phyloP scores from a whole-genome alignment of 2,113 vertebrate genomes.

The Narcine bancroftii region DNA sequence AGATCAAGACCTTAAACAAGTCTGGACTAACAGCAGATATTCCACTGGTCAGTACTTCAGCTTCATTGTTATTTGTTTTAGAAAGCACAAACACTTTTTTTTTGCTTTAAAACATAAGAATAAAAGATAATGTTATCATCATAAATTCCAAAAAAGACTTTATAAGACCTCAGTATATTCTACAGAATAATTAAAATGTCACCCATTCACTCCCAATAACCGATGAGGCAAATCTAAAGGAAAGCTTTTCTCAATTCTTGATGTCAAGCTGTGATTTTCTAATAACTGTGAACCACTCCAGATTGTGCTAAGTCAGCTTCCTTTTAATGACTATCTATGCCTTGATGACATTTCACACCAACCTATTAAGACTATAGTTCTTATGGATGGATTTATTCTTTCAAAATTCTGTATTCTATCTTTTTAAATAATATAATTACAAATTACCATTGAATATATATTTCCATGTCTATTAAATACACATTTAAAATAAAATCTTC shows the following conservation, averaged over 20 bases:
- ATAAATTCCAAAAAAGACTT: background rate
- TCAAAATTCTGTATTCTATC: background rate
- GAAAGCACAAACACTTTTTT: background rate
- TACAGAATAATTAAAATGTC: background rate
- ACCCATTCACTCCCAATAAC: background rate
- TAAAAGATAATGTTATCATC: background rate
- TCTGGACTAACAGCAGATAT: background rate
- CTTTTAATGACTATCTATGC: background rate
- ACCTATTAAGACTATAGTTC: background rate
- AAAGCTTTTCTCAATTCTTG: background rate
- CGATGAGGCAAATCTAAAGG: background rate
- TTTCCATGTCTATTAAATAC: background rate
- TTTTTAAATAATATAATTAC: background rate
- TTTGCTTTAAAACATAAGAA: background rate
- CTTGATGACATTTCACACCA: background rate
- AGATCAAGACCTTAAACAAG: background rate
- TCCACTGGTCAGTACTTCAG: background rate
- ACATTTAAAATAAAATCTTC: too few relatives aligned
- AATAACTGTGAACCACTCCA: background rate
- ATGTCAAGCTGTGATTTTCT: background rate
- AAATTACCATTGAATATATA: background rate
- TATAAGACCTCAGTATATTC: background rate
- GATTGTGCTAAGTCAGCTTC: background rate
- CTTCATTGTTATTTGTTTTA: background rate
- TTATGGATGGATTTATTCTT: background rate